Percentiles rank a stretch among this genome's conserved stretches.
These are phyloP conservation scores for Hydriomena furcata DNA, from an alignment of 2,888 invertebrate species.

Conservation along the genomic window DNA sequence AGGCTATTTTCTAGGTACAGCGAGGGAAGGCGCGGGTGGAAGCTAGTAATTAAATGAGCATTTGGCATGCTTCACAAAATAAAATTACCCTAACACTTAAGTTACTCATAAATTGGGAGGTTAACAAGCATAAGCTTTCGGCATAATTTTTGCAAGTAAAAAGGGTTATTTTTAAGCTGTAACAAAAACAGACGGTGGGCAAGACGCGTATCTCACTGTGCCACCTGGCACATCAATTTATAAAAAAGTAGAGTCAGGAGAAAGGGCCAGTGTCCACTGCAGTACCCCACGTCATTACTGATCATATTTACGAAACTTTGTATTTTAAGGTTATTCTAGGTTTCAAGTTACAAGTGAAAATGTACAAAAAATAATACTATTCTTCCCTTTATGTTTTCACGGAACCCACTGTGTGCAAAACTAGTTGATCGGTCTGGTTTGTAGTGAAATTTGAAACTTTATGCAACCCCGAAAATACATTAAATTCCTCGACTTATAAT, in stretches of 20 bases:
- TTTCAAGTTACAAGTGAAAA: no score
- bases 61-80: conserved; percentile 9
- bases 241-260: conserved; percentile 42
- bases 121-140: conserved; percentile 29
- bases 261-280: conserved; percentile 8
- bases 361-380: no score
- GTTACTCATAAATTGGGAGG: conserved; percentile 19
- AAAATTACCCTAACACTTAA: conserved; percentile 10
- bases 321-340: no score
- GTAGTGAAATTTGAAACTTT: no score
- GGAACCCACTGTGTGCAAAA: no score
- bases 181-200: conserved; percentile 31
- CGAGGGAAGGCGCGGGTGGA: no score
- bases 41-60: not conserved
- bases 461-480: no score
- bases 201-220: conserved; percentile 36
- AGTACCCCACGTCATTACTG: not conserved
- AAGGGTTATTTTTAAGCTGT: conserved; percentile 37
- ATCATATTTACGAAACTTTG: not conserved
- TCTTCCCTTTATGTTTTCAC: no score
- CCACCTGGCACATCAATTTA: conserved; percentile 54
- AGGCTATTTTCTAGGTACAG: no score
- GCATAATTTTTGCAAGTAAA: conserved; percentile 28
- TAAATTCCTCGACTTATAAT: no score
- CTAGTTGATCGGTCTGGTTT: no score